phyloP scores from a whole-genome alignment of 2,797 vertebrate genomes.

The Tamandua tetradactyla region DNA sequence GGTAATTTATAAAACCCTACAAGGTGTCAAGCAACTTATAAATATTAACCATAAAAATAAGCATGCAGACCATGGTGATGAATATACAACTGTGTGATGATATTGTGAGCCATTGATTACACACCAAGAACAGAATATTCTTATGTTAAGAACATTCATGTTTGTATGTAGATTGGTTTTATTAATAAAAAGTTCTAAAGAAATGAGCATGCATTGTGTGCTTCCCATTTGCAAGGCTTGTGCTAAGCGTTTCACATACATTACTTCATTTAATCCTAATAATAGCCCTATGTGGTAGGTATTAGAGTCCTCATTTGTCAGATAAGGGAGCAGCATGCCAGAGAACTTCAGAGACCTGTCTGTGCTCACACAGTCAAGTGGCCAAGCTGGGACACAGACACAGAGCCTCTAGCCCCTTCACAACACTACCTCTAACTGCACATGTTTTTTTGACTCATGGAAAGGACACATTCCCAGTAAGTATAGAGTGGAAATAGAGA shows the following conservation, averaged over 20 bases:
- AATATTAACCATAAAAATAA: not conserved
- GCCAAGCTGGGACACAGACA: not conserved
- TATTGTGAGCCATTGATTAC: too few relatives aligned
- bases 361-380: not conserved
- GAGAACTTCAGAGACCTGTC: not conserved
- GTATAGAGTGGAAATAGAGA: not conserved
- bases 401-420: not conserved
- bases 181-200: too few relatives aligned
- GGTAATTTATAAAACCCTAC: not conserved
- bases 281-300: fast-evolving
- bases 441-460: not conserved
- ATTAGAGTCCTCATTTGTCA: not conserved
- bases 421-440: not conserved
- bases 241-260: not conserved
- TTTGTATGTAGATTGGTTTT: too few relatives aligned
- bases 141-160: too few relatives aligned
- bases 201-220: not conserved
- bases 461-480: not conserved
- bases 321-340: not conserved
- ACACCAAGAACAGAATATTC: too few relatives aligned
- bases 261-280: not conserved
- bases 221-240: not conserved
- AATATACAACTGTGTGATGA: too few relatives aligned
- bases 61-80: too few relatives aligned
- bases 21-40: not conserved